Evolutionary conservation across 2,797 vertebrate species (phyloP), one percentile per base, ranked within the genome.

Genomic region (Chloroceryle inda): DNA sequence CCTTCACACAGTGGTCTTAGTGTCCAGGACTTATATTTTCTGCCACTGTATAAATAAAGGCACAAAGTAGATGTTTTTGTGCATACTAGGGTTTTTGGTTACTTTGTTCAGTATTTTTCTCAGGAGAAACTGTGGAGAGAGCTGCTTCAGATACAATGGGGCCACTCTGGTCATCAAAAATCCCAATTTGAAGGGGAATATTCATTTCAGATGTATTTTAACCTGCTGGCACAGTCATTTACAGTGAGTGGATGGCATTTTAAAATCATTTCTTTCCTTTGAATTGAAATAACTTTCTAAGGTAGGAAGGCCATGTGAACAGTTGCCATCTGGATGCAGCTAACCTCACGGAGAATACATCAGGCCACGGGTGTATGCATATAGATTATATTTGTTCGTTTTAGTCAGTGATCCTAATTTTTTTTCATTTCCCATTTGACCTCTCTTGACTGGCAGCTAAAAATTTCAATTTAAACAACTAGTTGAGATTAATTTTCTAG

Each of bases 401-500:
- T 66, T 62, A 89, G 16, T 62, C 76, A 50, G 45, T 24, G 71
- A 89, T 87, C 31, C 47, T 82, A 50, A 63, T 79, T 94, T 87
- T 82, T 73, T 69, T 74, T 63, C 35, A 83, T 95, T 96, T 97
- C 94, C 92, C 83, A 75, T 95, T 87, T 94, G 93, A 93, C 81
- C 75, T 66, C 9, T 61, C 88, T 96, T 85, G 84, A 94, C 74
- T 89, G 81, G 63, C 82, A 96, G 89, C 63, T 92, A 85, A 89
- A 96, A 94, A 62, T 92, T 94, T 91, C 77, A 53, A 77, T 88
- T 96, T 93, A 47, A 95, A 97, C 96, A 92, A 94, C 90, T 47
- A 59, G 82, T 92, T 91, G 89, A 96, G 88, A 97, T 95, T 97
- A 80, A 95, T 91, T 97, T 89, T 71, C 63, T 52, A 26, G 88